Conservation (phyloP, 2,888 invertebrate species). For the Hirtodrosophila alboralis region DNA sequence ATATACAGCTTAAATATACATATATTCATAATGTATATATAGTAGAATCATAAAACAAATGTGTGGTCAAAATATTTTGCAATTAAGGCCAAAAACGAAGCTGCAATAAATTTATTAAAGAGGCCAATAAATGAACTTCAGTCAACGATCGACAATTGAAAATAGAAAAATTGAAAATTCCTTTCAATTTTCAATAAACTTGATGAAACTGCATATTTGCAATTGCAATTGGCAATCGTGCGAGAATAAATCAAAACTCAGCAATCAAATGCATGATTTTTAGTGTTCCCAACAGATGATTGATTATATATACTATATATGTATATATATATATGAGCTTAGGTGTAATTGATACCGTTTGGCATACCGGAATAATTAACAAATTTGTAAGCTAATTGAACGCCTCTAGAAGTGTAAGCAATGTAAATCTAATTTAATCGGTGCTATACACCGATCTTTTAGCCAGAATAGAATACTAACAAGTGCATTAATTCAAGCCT, state of each 20-base stretch:
- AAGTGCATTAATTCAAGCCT: no score
- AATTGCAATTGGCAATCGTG: constrained; percentile 38
- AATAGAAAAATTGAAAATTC: background rate
- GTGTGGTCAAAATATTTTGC: constrained; percentile 21
- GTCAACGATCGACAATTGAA: constrained; percentile 11
- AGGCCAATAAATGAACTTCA: constrained; percentile 28
- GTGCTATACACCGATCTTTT: no score
- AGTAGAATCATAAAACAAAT: constrained; percentile 18
- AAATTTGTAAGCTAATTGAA: constrained; percentile 1
- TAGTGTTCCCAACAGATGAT: background rate
- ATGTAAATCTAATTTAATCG: no score
- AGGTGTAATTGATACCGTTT: background rate
- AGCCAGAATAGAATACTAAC: no score
- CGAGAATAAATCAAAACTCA: constrained; percentile 33
- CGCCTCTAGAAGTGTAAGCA: background rate
- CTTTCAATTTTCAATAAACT: constrained; percentile 18
- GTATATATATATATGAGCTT: background rate
- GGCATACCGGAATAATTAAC: background rate
- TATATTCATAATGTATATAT: background rate
- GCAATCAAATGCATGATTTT: constrained; percentile 8
- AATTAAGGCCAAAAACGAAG: constrained; percentile 30
- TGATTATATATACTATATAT: background rate
- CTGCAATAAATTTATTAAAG: constrained; percentile 7
- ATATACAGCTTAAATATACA: background rate
- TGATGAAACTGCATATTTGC: constrained; percentile 14